phyloP scores from a whole-genome alignment of 2,797 vertebrate species.

The Leptodactylus fallax region DNA sequence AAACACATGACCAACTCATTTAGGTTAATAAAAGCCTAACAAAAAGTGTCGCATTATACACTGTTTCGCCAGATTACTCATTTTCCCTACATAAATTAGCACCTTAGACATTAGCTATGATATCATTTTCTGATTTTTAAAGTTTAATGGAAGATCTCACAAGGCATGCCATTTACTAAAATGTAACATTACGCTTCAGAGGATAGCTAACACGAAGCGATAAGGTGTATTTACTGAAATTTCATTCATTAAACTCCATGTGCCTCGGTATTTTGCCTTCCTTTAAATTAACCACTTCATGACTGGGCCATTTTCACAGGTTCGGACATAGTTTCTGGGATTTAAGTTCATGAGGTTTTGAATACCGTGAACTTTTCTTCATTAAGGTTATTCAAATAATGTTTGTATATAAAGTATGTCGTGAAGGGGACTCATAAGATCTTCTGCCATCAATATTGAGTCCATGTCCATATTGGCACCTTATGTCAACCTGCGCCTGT shows the following conservation, averaged over 20 bases:
- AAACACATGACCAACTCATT: constrained; percentile 65
- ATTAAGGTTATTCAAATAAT: no score
- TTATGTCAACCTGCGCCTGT: no score
- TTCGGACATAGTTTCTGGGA: no score
- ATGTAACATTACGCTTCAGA: neutral
- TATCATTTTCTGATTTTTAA: constrained; percentile 23
- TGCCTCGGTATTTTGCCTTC: neutral
- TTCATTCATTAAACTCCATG: neutral
- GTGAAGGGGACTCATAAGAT: no score
- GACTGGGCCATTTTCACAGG: no score
- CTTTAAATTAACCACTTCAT: neutral
- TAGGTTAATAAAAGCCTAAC: constrained; percentile 67
- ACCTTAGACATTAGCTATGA: constrained; percentile 38
- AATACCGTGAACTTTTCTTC: no score
- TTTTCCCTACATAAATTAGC: constrained; percentile 54
- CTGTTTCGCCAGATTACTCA: constrained; percentile 7
- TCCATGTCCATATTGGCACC: neutral
- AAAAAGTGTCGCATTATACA: constrained; percentile 64
- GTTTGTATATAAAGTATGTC: no score
- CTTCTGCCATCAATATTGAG: no score
- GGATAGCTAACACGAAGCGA: neutral
- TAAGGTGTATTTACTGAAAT: neutral
- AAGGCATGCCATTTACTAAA: constrained; percentile 13
- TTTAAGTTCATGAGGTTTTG: no score
- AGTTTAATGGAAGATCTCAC: constrained; percentile 1